Evolutionary conservation across 53 echinoderm and acorn worm species (phyloP).

Genomic region (Arbacia lixula): DNA sequence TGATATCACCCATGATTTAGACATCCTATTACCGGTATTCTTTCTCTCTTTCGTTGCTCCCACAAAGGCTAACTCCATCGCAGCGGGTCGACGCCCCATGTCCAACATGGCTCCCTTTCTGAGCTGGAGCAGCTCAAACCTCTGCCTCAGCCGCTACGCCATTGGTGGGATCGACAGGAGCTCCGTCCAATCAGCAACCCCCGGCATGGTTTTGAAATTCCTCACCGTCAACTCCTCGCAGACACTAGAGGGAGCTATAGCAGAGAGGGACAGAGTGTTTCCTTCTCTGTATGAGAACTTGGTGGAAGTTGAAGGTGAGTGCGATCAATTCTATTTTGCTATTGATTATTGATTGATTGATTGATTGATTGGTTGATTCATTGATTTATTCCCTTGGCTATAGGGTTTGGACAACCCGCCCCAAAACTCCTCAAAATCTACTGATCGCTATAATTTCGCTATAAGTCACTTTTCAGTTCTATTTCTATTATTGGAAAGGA

Average conservation of each 20-base stretch:
- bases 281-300: conserved; percentile 32
- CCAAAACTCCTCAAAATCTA: too few relatives aligned
- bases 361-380: too few relatives aligned
- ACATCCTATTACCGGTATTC: too few relatives aligned
- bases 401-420: too few relatives aligned
- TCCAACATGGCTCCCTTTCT: conserved; percentile 79
- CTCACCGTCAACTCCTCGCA: background rate
- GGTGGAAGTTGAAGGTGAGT: conserved; percentile 43
- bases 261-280: conserved; percentile 6
- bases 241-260: background rate
- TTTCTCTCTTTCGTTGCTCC: background rate
- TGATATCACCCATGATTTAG: too few relatives aligned
- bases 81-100: conserved; percentile 79
- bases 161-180: conserved; percentile 67
- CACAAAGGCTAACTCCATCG: conserved; percentile 77
- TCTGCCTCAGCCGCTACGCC: conserved; percentile 75
- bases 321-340: too few relatives aligned
- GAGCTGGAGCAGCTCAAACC: conserved; percentile 72
- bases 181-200: conserved; percentile 52
- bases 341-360: too few relatives aligned
- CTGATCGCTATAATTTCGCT: too few relatives aligned
- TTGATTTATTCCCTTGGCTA: too few relatives aligned
- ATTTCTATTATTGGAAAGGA: too few relatives aligned
- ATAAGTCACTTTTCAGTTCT: too few relatives aligned
- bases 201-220: conserved; percentile 55